phyloP scores from a whole-genome alignment of 2,797 vertebrate genomes.

The Leptoclinus maculatus region DNA sequence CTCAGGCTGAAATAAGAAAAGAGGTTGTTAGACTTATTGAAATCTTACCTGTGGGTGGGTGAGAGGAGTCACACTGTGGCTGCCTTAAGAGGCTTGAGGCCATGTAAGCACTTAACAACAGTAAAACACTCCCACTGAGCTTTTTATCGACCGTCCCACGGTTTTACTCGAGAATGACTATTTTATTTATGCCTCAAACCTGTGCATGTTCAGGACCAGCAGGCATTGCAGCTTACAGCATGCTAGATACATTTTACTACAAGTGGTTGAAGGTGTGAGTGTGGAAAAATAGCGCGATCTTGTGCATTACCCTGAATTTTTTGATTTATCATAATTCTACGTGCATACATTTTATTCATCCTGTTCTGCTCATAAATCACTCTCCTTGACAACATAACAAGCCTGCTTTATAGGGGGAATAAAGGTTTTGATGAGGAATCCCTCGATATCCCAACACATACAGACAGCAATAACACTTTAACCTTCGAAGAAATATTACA shows the following conservation, averaged over 20 bases:
- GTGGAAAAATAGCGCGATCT: neutral
- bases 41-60: constrained; percentile 60
- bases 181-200: constrained; percentile 43
- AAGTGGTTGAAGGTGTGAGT: constrained; percentile 8
- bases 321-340: constrained; percentile 49
- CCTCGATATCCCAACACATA: neutral
- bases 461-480: constrained; percentile 7
- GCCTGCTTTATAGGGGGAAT: constrained; percentile 39
- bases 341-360: constrained; percentile 18
- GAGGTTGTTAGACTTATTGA: constrained; percentile 62
- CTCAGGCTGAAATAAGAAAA: constrained; percentile 42
- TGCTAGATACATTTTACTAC: constrained; percentile 28
- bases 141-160: constrained; percentile 31
- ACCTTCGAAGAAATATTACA: constrained; percentile 11
- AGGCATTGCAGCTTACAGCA: constrained; percentile 14
- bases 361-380: constrained; percentile 52
- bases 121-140: constrained; percentile 43
- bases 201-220: constrained; percentile 19
- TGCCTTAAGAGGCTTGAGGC: constrained; percentile 39
- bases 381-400: constrained; percentile 25
- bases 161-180: constrained; percentile 28
- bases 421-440: constrained; percentile 41
- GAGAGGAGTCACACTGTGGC: constrained; percentile 42
- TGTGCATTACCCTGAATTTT: constrained; percentile 20
- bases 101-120: constrained; percentile 46